Conservation (phyloP, 2,113 vertebrate genomes). For the Tragulus kanchil region DNA sequence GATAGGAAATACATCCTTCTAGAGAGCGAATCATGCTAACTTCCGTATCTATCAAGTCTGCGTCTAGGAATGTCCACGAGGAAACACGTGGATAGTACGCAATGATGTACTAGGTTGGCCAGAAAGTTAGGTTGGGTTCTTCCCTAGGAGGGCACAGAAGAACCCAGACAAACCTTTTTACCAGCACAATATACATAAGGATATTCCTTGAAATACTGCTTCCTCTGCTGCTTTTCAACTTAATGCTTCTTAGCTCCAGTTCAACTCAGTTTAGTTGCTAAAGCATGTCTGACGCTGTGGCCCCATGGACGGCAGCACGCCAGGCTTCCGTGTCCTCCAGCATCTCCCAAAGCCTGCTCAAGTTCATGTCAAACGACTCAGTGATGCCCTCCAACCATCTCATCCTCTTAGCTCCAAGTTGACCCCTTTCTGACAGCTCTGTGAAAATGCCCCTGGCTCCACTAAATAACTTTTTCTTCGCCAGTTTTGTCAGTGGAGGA, state of each 20-base stretch:
- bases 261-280: too few relatives aligned
- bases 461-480: not conserved
- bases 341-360: too few relatives aligned
- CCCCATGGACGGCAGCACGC: too few relatives aligned
- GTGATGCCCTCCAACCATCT: too few relatives aligned
- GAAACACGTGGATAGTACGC: not conserved
- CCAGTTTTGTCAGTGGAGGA: not conserved
- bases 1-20: not conserved
- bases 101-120: not conserved
- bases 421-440: not conserved
- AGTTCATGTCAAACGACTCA: too few relatives aligned
- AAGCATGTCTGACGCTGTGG: too few relatives aligned
- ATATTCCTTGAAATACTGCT: not conserved
- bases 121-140: not conserved
- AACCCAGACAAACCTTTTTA: not conserved
- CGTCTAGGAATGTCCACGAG: not conserved
- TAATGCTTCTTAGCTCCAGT: not conserved
- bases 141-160: not conserved
- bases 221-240: not conserved
- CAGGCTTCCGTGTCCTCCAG: too few relatives aligned
- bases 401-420: not conserved
- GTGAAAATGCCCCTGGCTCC: not conserved
- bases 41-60: not conserved
- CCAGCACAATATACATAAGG: not conserved
- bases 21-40: not conserved